phyloP scores from a whole-genome alignment of 2,113 vertebrate species.

The Gymnarchus niloticus region DNA sequence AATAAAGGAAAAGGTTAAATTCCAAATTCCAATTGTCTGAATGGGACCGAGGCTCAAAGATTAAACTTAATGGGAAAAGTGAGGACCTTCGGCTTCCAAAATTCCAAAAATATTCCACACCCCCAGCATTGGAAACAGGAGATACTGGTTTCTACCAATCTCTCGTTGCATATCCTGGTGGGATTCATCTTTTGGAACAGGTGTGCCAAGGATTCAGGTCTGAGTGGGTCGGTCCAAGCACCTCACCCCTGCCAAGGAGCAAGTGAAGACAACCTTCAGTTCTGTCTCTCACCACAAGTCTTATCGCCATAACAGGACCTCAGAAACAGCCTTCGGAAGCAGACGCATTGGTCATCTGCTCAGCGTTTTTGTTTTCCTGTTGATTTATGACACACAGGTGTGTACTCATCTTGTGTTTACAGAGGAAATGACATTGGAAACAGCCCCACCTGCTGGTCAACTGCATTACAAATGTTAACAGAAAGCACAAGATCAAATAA shows the following conservation, averaged over 20 bases:
- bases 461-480: neutral
- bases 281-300: neutral
- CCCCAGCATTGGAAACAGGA: neutral
- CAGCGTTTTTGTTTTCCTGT: too few relatives aligned
- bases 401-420: too few relatives aligned
- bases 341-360: neutral
- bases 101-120: neutral
- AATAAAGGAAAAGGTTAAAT: neutral
- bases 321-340: neutral
- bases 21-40: neutral
- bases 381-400: too few relatives aligned
- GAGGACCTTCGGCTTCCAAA: neutral
- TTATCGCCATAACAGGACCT: neutral
- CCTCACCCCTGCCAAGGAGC: neutral
- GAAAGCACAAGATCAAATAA: neutral
- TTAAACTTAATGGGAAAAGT: neutral
- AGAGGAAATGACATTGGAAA: too few relatives aligned
- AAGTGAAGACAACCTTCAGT: neutral
- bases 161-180: neutral
- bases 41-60: neutral
- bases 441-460: neutral
- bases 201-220: neutral
- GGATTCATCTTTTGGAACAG: neutral
- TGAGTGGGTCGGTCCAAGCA: neutral
- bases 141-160: neutral